Conservation (phyloP, 2,888 invertebrate species). For the Uloborus plumipes region DNA sequence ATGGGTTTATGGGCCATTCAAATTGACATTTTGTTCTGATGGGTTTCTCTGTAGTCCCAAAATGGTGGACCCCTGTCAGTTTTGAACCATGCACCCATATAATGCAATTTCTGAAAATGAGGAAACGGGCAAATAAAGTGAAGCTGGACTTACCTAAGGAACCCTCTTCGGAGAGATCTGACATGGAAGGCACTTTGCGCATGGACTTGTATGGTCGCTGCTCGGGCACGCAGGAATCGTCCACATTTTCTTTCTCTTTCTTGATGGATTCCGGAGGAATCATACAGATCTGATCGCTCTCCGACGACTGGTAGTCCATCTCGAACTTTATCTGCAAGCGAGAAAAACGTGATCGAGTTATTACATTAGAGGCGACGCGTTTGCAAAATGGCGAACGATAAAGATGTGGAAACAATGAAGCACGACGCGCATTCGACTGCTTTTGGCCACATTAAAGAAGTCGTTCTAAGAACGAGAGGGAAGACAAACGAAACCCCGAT, state of each 20-base stretch:
- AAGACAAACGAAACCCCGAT: no score
- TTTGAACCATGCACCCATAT: no score
- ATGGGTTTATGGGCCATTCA: no score
- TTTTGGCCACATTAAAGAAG: no score
- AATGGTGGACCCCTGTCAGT: no score
- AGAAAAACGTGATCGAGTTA: constrained; percentile 2
- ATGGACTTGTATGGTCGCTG: constrained; percentile 75
- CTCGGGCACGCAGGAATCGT: constrained; percentile 47
- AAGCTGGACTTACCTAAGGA: constrained; percentile 83
- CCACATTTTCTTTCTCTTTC: constrained; percentile 46
- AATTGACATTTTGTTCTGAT: no score
- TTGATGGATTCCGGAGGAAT: constrained; percentile 59
- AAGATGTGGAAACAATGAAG: no score
- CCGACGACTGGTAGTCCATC: constrained; percentile 53
- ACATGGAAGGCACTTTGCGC: constrained; percentile 91
- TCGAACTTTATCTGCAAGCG: constrained; percentile 62
- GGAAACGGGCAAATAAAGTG: background rate
- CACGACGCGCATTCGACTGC: no score
- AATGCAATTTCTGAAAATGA: no score
- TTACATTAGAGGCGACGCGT: background rate
- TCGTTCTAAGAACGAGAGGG: no score
- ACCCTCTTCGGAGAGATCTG: constrained; percentile 90
- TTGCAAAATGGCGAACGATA: constrained; percentile 8
- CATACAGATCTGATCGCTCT: constrained; percentile 40
- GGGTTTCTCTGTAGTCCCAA: no score